These are phyloP conservation scores for Epsilonema sp. DNA, from an alignment of 2,888 invertebrate species.

Conservation along the genomic window DNA sequence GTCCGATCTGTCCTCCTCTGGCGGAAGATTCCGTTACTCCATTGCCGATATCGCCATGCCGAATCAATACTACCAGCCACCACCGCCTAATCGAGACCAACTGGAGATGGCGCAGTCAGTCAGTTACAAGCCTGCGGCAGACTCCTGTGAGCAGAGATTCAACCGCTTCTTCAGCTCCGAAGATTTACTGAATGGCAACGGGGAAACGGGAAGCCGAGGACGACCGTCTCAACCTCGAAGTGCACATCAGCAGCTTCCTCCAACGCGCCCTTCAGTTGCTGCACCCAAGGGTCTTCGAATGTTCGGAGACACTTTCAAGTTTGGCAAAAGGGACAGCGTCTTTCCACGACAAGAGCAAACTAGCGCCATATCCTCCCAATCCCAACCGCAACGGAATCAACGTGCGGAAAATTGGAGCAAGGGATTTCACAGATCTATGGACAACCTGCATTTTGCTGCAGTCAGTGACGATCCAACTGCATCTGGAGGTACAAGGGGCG, in stretches of 20 bases:
- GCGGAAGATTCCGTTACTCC: conserved; percentile 10
- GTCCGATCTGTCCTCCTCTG: conserved; percentile 2
- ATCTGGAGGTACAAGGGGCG: no score
- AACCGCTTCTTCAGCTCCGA: not conserved
- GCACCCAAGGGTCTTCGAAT: conserved; percentile 12
- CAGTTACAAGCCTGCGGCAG: no score
- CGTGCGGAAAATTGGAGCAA: not conserved
- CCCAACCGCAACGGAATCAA: not conserved
- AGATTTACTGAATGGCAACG: not conserved
- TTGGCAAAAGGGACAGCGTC: not conserved
- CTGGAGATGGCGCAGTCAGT: not conserved
- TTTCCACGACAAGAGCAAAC: not conserved
- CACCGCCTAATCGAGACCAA: not conserved
- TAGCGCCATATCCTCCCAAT: not conserved
- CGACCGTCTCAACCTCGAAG: no score
- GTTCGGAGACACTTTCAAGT: conserved; percentile 17
- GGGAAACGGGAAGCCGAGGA: no score
- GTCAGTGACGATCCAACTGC: conserved; percentile 6
- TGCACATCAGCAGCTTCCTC: no score
- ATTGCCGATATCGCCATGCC: conserved; percentile 11
- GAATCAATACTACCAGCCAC: no score
- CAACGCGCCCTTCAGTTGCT: no score
- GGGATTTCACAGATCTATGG: not conserved
- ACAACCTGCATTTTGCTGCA: conserved; percentile 3
- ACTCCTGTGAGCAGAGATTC: not conserved